A percentile compares a stretch with the other conserved stretches of the same genome.
phyloP scores from a whole-genome alignment of 2,113 vertebrate genomes.

The Rana temporaria region DNA sequence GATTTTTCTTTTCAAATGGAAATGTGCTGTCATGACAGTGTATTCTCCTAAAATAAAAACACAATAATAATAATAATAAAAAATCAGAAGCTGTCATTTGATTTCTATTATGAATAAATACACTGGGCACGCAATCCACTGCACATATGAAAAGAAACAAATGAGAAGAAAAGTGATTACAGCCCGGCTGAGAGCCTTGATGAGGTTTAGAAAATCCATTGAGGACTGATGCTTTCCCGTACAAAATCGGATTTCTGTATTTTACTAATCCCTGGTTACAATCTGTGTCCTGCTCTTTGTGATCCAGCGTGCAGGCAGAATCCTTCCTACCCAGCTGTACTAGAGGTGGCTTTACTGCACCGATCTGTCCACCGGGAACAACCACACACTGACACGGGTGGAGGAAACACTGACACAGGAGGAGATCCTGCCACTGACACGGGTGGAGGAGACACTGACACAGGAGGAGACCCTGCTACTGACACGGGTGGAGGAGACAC shows the following conservation, averaged over 20 bases:
- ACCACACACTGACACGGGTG: conserved; percentile 31
- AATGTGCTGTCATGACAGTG: conserved; percentile 96
- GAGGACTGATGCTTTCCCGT: conserved; percentile 82
- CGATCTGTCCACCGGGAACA: neutral
- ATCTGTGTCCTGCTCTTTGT: conserved; percentile 87
- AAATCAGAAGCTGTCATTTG: neutral
- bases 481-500: no score
- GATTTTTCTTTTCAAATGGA: conserved; percentile 97
- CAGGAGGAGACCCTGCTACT: no score
- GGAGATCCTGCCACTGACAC: no score
- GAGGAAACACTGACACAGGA: neutral
- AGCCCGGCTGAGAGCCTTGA: conserved; percentile 71
- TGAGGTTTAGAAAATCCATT: conserved; percentile 86
- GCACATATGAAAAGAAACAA: neutral
- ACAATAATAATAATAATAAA: no score
- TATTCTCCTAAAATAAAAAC: conserved; percentile 82
- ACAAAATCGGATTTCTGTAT: conserved; percentile 93
- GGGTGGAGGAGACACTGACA: no score
- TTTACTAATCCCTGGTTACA: conserved; percentile 89
- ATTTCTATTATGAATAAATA: neutral
- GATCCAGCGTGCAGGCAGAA: conserved; percentile 71
- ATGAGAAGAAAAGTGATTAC: conserved; percentile 63
- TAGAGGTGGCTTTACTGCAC: conserved; percentile 58
- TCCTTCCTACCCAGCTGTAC: conserved; percentile 70
- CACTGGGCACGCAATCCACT: conserved; percentile 8